Evolutionary conservation across 2,797 vertebrate species (phyloP).

Genomic region (Sylvia borin): DNA sequence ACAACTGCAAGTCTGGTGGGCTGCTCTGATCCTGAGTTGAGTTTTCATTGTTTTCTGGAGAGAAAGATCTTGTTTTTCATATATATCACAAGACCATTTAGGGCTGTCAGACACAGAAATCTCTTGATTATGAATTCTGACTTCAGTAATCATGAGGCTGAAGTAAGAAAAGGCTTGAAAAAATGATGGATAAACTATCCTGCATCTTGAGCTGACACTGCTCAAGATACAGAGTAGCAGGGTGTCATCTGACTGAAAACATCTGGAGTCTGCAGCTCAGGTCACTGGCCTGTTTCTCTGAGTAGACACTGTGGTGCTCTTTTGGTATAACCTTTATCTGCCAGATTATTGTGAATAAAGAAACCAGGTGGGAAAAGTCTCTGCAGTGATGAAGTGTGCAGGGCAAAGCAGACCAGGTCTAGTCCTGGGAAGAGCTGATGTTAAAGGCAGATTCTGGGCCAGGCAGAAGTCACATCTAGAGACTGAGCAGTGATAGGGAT

Average conservation of each 20-base stretch:
- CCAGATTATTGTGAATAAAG: background rate
- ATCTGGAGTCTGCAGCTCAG: background rate
- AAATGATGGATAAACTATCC: background rate
- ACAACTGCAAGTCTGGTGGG: background rate
- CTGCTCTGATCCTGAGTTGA: background rate
- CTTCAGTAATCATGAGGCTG: background rate
- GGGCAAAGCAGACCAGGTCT: background rate
- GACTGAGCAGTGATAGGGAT: background rate
- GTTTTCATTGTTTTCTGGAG: background rate
- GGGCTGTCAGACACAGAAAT: background rate
- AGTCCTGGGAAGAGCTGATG: background rate
- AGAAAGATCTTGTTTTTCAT: background rate
- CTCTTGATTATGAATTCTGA: background rate
- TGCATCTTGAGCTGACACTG: too few relatives aligned
- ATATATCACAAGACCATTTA: background rate
- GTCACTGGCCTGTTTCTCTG: background rate
- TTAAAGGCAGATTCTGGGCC: background rate
- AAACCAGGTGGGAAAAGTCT: background rate
- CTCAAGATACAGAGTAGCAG: background rate
- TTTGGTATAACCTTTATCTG: background rate
- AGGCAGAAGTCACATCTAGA: background rate
- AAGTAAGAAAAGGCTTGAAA: background rate
- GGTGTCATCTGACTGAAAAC: accelerated
- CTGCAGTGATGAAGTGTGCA: background rate
- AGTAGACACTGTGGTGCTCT: accelerated